These are phyloP conservation scores for Clarias gariepinus DNA, from an alignment of 2,113 vertebrate species.

Conservation along the genomic window DNA sequence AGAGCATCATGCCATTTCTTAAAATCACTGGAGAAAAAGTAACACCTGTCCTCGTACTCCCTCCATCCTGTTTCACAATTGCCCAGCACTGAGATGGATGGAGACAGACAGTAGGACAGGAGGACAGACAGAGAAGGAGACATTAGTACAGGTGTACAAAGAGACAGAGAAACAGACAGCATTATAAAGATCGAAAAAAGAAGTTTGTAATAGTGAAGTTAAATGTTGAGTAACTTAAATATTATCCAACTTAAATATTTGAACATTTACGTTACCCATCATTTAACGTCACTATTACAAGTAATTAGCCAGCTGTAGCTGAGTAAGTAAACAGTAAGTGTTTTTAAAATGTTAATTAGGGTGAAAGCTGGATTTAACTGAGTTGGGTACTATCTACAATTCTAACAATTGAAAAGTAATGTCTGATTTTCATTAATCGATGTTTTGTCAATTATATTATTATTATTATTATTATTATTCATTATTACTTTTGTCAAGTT, in stretches of 20 bases:
- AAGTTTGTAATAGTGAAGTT: background rate
- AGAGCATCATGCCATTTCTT: conserved; percentile 69
- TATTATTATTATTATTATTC: too few relatives aligned
- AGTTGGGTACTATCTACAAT: background rate
- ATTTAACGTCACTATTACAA: too few relatives aligned
- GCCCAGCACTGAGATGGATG: conserved; percentile 25
- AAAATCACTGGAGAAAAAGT: conserved; percentile 67
- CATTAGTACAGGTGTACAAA: background rate
- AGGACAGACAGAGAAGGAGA: background rate
- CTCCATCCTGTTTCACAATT: conserved; percentile 73
- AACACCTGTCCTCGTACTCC: conserved; percentile 66
- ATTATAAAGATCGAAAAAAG: too few relatives aligned
- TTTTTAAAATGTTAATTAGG: background rate
- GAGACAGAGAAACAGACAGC: background rate
- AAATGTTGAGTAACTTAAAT: background rate
- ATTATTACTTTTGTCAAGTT: too few relatives aligned
- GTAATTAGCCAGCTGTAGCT: background rate
- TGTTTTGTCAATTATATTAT: too few relatives aligned
- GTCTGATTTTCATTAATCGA: too few relatives aligned
- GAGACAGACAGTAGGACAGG: background rate
- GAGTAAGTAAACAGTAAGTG: background rate
- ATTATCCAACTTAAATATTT: background rate
- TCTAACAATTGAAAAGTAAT: too few relatives aligned
- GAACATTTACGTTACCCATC: too few relatives aligned
- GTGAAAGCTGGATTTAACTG: background rate